Conservation (phyloP, 2,797 vertebrate species). For the Pangasius larnaudii region DNA sequence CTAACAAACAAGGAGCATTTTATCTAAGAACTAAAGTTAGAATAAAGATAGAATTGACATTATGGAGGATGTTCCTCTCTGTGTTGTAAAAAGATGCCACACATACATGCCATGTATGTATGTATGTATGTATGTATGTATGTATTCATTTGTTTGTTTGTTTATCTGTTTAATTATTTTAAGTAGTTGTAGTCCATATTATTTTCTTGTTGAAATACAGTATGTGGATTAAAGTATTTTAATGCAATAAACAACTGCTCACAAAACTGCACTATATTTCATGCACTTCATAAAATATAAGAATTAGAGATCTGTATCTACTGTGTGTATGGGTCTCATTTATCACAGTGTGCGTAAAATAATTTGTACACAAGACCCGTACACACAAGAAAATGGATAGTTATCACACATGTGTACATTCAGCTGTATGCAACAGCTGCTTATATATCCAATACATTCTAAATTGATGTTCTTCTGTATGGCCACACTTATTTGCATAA, state of each 20-base stretch:
- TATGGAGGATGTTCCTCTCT: constrained; percentile 26
- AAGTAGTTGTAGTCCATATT: neutral
- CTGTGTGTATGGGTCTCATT: too few relatives aligned
- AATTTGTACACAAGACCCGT: too few relatives aligned
- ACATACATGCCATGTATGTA: neutral
- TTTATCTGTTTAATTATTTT: neutral
- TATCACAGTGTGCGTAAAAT: too few relatives aligned
- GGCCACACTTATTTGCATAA: too few relatives aligned
- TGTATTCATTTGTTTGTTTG: neutral
- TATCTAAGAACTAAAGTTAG: constrained; percentile 18
- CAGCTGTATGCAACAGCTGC: too few relatives aligned
- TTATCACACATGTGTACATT: too few relatives aligned
- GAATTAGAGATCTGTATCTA: too few relatives aligned
- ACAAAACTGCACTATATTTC: neutral
- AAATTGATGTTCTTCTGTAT: too few relatives aligned
- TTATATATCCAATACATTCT: too few relatives aligned
- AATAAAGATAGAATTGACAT: constrained; percentile 37
- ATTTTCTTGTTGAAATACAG: neutral
- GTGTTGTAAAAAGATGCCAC: neutral
- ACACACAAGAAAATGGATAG: too few relatives aligned
- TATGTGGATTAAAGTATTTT: neutral
- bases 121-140: neutral
- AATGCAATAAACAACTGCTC: neutral
- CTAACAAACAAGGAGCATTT: constrained; percentile 6
- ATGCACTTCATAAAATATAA: neutral